Base-by-base conservation (phyloP, 1,140 invertebrate species). In the Drepana arcuata region DNA sequence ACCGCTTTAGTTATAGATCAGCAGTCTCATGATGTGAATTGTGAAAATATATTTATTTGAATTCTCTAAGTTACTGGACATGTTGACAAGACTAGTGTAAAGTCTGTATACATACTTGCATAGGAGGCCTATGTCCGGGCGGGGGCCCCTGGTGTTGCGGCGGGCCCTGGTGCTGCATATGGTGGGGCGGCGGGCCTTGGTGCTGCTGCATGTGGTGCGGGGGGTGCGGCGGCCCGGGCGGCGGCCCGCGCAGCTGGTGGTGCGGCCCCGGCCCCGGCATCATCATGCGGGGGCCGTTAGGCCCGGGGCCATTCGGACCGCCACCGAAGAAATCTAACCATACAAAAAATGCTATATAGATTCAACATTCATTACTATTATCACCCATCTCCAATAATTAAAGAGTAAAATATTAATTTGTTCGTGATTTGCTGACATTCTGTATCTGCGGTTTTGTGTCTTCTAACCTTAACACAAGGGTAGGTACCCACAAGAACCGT, bases 81-180 rank as follows among this genome's bases (percentile, higher is more conserved):
- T n/a, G n/a, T n/a, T n/a, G n/a, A n/a, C n/a, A n/a, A n/a, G n/a
- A n/a, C n/a, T n/a, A n/a, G n/a, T n/a, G n/a, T n/a, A n/a, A n/a
- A n/a, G n/a, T n/a, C n/a, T n/a, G n/a, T n/a, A n/a, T n/a, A n/a
- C 12, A 46, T 34, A 89, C 89, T 58, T 88, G 87, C 87, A 91
- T 88, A 1, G 90, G 90, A 0, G 89, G 90, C 5, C 90, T 89
- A 43, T 89, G 88, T 26, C 18, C 57, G 88, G 88, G 78, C 30
- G 84, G 84, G 13, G 85, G 85, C 23, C 81, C 78, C 45, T 86
- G 85, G 42, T 85, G 82, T 5, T 71, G 74, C 2, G 74, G 78
- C 0, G 67, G 71, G 2, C 77, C 78, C 26, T 79, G 79, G 21
- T 74, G 73, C 15, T 60, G 67, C 71, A 77, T 56, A 18, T 75